phyloP scores from a whole-genome alignment of 2,888 invertebrate genomes.

The Patella ulyssiponensis region DNA sequence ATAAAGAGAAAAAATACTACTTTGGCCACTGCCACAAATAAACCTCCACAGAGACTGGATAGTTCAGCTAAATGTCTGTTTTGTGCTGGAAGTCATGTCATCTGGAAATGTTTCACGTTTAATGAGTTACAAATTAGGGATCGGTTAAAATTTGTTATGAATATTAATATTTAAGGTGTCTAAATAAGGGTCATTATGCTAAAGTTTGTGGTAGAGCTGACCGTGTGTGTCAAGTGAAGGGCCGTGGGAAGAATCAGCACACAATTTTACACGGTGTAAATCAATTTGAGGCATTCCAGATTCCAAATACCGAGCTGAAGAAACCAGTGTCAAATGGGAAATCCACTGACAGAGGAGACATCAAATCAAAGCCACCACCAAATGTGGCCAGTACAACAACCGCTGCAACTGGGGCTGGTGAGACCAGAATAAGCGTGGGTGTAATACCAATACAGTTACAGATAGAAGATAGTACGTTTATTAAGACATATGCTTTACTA shows the following conservation, averaged over 20 bases:
- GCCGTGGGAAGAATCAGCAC: background rate
- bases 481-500: background rate
- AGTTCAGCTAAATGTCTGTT: background rate
- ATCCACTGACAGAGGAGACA: background rate
- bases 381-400: background rate
- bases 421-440: background rate
- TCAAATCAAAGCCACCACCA: background rate
- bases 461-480: background rate
- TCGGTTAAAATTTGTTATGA: background rate
- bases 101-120: background rate
- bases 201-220: background rate
- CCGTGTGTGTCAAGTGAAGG: background rate
- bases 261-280: background rate
- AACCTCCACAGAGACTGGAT: background rate
- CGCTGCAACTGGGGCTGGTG: background rate
- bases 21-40: background rate
- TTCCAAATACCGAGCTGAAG: background rate
- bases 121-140: background rate
- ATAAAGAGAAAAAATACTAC: background rate
- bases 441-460: background rate
- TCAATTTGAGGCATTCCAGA: background rate
- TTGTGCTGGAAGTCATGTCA: background rate
- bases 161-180: background rate
- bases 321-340: background rate
- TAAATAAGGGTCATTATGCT: background rate